A percentile compares a stretch with the other conserved stretches of the same genome.
Conservation (phyloP, 2,888 invertebrate genomes). For the Timema cristinae region DNA sequence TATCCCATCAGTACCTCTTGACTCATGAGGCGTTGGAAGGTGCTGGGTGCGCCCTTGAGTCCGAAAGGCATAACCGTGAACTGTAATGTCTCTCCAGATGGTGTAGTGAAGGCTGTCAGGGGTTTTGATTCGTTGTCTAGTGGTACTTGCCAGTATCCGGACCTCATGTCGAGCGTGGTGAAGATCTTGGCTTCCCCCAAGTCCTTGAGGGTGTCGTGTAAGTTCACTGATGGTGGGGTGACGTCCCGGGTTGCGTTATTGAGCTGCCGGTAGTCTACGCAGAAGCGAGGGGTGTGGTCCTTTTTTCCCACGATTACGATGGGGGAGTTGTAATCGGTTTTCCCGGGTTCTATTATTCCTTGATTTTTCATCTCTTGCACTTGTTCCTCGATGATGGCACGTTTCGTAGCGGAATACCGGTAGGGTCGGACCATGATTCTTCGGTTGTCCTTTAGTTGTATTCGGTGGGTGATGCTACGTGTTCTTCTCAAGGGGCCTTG, state of each 20-base stretch:
- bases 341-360: background rate
- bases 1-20: background rate
- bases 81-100: constrained; percentile 14
- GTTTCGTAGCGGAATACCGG: background rate
- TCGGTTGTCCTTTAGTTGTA: background rate
- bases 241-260: constrained; percentile 19
- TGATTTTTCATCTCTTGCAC: background rate
- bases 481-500: background rate
- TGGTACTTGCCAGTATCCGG: constrained; percentile 28
- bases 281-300: constrained; percentile 31
- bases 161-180: constrained; percentile 25
- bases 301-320: constrained; percentile 21
- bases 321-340: constrained; percentile 18
- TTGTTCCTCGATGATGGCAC: background rate
- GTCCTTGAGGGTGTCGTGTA: constrained; percentile 23
- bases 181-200: constrained; percentile 23
- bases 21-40: background rate
- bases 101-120: constrained; percentile 27
- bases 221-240: constrained; percentile 21
- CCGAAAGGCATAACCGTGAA: constrained; percentile 4
- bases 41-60: background rate
- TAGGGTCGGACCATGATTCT: background rate
- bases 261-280: constrained; percentile 26
- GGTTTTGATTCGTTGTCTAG: constrained; percentile 10
- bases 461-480: background rate